Base-by-base conservation (phyloP, 2,113 vertebrate genomes). In the Colinus virginianus region DNA sequence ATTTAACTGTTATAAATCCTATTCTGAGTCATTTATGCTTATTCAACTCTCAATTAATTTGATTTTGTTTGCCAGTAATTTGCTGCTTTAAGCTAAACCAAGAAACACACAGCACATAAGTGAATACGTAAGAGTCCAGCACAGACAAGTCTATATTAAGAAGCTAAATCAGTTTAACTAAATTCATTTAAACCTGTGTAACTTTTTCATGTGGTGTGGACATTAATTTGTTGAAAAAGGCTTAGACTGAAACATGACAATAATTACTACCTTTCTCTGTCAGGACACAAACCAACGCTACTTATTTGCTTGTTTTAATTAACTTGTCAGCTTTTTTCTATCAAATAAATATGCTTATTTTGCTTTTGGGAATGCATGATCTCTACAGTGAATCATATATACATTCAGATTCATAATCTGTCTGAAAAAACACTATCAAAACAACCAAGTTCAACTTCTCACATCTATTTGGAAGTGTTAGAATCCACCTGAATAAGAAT, bases 31-130 rank as follows among this genome's bases (percentile, higher is more conserved):
- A 49, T 34, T 95, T 62, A 84, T 43, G 46, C 38, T 78, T 40
- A 71, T 86, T 90, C 91, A 86, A 70, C 69, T 92, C 66, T 91
- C 78, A 38, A 43, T 71, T 90, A 38, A 55, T 92, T 93, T 78
- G 58, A 76, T 67, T 89, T 85, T 91, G 46, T 42, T 74, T 70
- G 26, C 25, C 79, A 45, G 30, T 17, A 51, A 74, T 63, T 85
- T 78, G 22, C 23, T 67, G 13, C 6, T 84, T 38, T 67, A 75
- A 58, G 18, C 26, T 85, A 36, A 75, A 85, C 20, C 51, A 93
- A 59, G 58, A 87, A 79, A 85, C 49, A 22, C 7, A 12, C 53
- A 70, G 53, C 38, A 38, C 11, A 6, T 43, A 67, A 66, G 68
- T 75, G 72, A 91, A 62, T 79, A 84, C 61, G 11, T 23, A 40